These are phyloP conservation scores for Phocoena sinus DNA, from an alignment of 2,113 vertebrate species.

Conservation along the genomic window DNA sequence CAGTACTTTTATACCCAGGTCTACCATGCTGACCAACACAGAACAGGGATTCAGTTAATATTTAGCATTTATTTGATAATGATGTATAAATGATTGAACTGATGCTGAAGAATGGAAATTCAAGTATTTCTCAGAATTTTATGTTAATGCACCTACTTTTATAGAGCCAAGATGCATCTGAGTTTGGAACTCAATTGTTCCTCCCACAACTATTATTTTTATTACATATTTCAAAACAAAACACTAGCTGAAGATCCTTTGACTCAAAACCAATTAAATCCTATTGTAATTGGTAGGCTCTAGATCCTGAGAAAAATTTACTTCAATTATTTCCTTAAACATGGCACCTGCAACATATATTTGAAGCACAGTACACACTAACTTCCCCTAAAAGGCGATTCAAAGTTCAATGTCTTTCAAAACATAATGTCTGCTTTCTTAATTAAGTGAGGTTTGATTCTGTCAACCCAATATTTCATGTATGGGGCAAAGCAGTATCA, in stretches of 20 bases:
- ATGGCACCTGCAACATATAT: neutral
- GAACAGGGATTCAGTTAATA: neutral
- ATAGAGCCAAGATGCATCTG: neutral
- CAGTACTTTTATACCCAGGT: neutral
- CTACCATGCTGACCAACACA: neutral
- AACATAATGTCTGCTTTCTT: neutral
- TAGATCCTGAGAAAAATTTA: neutral
- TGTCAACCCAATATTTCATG: neutral
- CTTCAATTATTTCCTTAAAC: constrained; percentile 20
- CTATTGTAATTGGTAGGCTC: neutral
- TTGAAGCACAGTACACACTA: neutral
- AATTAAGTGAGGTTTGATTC: neutral
- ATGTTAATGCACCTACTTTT: neutral
- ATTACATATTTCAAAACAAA: constrained; percentile 31
- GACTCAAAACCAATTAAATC: neutral
- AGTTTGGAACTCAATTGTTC: neutral
- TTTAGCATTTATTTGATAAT: neutral
- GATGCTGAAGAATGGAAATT: neutral
- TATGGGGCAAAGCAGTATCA: neutral
- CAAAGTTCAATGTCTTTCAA: neutral
- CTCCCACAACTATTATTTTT: neutral
- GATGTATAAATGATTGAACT: neutral
- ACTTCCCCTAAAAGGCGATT: neutral
- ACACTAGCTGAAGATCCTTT: neutral
- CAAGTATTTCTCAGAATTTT: neutral